Evolutionary conservation across 2,888 invertebrate species (phyloP), one percentile per base, ranked within the genome.

Genomic region (Nemapogon koenigi): DNA sequence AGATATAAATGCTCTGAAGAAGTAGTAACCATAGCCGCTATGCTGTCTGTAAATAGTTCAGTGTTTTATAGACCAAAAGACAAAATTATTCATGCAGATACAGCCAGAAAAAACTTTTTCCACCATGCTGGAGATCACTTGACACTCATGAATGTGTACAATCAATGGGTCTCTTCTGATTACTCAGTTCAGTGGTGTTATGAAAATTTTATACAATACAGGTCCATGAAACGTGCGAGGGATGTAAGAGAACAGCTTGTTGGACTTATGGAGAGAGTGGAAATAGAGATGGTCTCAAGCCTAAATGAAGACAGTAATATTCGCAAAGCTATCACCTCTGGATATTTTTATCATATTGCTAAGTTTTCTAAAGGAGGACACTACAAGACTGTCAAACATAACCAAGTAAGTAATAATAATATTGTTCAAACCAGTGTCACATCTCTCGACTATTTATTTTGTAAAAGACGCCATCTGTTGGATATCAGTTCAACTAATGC

Each of bases 21-120:
- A 81, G 86, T 97, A 45, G 89, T 98, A 0, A 90, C 95, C 4
- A 96, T 99, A 47, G 90, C 93, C 10, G 94, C 98, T 2, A 99
- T 99, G 99, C 75, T 99, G 15, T 97, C 97, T 0, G 97, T 98
- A 0, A 97, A 97, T 61, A 94, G 95, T 50, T 91, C 98, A 7
- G 91, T 99, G 42, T 99, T 99, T 70, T 99, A 99, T 62, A 84
- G 98, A 37, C 99, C 99, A 0, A 99, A 99, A 69, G 98, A 99
- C 61, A 99, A 99, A 81, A 92, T 94, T 16, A 92, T 97, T 46
- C 96, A 97, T 62, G 97, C 98, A 0, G 98, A 98, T 65, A 97
- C 97, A 2, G 96, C 96, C 0, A 79, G 95, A 37, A 95, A 94
- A 62, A 97, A 95, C 66, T 99, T 99, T 63, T 96, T 94, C 62